Base-by-base conservation (phyloP, 1,140 invertebrate species). In the Pachyrhynchus sulphureomaculatus region DNA sequence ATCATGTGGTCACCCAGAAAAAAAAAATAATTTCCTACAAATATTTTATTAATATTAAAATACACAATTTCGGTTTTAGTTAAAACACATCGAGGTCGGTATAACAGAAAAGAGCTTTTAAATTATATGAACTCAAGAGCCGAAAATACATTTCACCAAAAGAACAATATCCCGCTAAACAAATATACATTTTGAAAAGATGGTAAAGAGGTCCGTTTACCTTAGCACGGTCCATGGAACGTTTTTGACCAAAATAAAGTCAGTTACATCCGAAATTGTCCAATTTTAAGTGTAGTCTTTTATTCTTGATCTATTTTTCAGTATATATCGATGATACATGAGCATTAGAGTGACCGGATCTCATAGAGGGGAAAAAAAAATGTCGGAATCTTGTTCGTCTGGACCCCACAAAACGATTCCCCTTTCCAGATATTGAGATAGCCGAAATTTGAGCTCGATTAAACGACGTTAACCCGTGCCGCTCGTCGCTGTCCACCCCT, bases 131-230 rank as follows among this genome's bases (percentile, higher is more conserved):
- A n/a, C 29, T 34, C 53, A 45, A 56, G 42, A 33, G 53, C 29
- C 39, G 15, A 47, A 56, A 56, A 56, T 44, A 17, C 37, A 23
- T 54, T 45, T 45, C 29, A 45, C 53, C 15, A 20, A 47, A 56
- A 56, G 42, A 56, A 45, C 48, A 51, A 44, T 56, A 45, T 45
- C n/a, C 53, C 53, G 53, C 42, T 56, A 36, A 33, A 20, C 39
- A 56, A 56, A 56, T 41, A 56, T 26, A 45, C 53, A 44, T 56
- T 56, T 45, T 36, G 53, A 56, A 45, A 56, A 56, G 53, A 45
- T 45, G 36, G 51, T 42, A 42, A 42, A 42, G 39, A 42, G 39
- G 39, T 54, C 20, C 15, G 51, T 41, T 21, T 54, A 13, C 18
- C 18, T 42, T 20, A 42, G 17, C 39, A 42, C 39, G 36, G 39